phyloP scores from a whole-genome alignment of 2,113 vertebrate species.

The Strix uralensis region DNA sequence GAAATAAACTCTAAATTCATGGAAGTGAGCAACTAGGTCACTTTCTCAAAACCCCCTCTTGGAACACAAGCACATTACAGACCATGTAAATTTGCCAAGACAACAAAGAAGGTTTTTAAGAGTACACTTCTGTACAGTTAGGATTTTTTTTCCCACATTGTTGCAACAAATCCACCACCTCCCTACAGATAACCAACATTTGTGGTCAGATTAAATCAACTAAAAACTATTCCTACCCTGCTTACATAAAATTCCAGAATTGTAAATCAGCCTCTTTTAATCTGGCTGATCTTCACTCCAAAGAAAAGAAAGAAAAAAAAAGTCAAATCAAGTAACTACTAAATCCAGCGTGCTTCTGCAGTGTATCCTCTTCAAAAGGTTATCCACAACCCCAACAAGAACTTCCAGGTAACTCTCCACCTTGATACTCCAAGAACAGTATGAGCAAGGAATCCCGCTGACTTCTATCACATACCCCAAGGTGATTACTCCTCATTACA shows the following conservation, averaged over 20 bases:
- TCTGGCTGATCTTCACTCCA: neutral
- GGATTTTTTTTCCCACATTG: neutral
- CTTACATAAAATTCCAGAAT: conserved; percentile 23
- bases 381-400: neutral
- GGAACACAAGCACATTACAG: neutral
- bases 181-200: neutral
- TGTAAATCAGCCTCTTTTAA: neutral
- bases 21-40: neutral
- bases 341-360: neutral
- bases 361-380: neutral
- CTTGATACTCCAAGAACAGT: neutral
- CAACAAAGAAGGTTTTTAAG: neutral
- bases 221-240: neutral
- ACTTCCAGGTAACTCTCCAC: neutral
- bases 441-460: neutral
- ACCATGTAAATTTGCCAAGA: neutral
- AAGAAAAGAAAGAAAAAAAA: neutral
- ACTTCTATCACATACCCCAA: conserved; percentile 13
- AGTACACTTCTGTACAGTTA: neutral
- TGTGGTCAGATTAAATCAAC: conserved; percentile 20
- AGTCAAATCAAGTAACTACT: neutral
- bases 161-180: conserved; percentile 6
- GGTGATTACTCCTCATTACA: conserved; percentile 10
- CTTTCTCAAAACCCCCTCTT: neutral
- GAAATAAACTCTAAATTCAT: neutral